Evolutionary conservation across 2,797 vertebrate genomes (phyloP).

Genomic region (Arnoldichthys spilopterus): DNA sequence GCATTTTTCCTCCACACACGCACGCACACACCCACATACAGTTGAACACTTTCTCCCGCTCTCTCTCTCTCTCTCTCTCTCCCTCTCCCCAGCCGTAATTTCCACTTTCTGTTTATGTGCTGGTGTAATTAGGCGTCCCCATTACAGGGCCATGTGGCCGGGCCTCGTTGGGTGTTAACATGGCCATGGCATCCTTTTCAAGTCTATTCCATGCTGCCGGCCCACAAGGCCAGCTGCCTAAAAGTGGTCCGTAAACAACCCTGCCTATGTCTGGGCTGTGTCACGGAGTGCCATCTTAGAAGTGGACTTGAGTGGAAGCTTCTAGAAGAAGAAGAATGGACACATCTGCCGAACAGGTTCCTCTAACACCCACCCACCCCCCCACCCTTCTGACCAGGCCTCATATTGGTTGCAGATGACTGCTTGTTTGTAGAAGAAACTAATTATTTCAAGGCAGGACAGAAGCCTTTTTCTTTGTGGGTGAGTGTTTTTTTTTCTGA

Average conservation of each 20-base stretch:
- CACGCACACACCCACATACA: neutral
- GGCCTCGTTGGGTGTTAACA: slow-evolving; percentile 54
- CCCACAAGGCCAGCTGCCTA: slow-evolving; percentile 3
- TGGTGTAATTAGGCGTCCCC: slow-evolving; percentile 49
- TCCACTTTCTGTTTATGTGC: slow-evolving; percentile 37
- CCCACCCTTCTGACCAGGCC: neutral
- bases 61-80: slow-evolving; percentile 57
- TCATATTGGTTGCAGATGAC: slow-evolving; percentile 53
- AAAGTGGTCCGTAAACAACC: slow-evolving; percentile 65
- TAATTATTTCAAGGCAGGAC: slow-evolving; percentile 57
- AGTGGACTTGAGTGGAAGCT: slow-evolving; percentile 15
- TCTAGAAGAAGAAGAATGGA: slow-evolving; percentile 30
- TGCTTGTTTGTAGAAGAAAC: slow-evolving; percentile 46
- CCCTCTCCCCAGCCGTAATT: slow-evolving; percentile 34
- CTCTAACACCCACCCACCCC: neutral
- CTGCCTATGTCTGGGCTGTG: slow-evolving; percentile 44
- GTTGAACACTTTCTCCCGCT: slow-evolving; percentile 53
- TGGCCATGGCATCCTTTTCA: slow-evolving; percentile 60
- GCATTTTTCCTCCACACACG: slow-evolving; percentile 32
- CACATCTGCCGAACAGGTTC: slow-evolving; percentile 48
- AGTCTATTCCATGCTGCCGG: slow-evolving; percentile 5
- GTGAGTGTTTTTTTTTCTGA: neutral
- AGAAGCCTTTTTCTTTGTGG: slow-evolving; percentile 40
- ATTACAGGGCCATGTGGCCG: slow-evolving; percentile 38
- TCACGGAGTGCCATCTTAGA: slow-evolving; percentile 48